Evolutionary conservation across 2,888 invertebrate species (phyloP), one percentile per base, ranked within the genome.

Genomic region (Lasioglossum malachurum): DNA sequence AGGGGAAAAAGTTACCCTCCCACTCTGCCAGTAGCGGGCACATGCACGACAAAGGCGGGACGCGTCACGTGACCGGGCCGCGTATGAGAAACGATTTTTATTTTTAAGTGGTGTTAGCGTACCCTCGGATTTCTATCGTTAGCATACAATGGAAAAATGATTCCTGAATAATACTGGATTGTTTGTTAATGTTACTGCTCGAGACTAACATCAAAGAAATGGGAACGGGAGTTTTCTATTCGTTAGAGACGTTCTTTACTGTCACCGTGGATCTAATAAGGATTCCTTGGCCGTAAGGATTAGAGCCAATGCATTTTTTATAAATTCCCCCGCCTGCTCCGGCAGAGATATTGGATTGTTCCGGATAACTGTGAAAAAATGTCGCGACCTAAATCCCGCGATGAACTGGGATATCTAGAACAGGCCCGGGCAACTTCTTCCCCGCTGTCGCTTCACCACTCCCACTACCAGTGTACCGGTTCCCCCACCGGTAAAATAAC

Each of bases 171-270:
- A 38, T 69, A 69, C 35, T 23, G 19, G 10, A 69, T 69, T 69
- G 38, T 64, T 64, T 35, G 67, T 23, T 35, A 64, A 64, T 31
- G 27, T 27, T 31, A 5, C 27, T 31, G 12, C 31, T 64, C 64
- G 10, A 69, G 10, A 38, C 23, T 1, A 23, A 23, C 35, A 1
- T 76, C 72, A 19, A 49, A 49, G 38, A 64, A 38, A 46, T 23
- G 5, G 44, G 27, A 75, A 49, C 16, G 23, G n/a, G n/a, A 72
- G 60, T 75, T 60, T 72, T 46, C 19, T 14, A 49, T 38, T 80
- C 69, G 12, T 75, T 71, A 41, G 27, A 19, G 3, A 2, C 35
- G 10, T 23, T 69, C 67, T 38, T 19, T 35, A 23, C 14, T 8
- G 35, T 38, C 16, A 3, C 3, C 35, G 35, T 23, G 35, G 19